Evolutionary conservation across 2,888 invertebrate genomes (phyloP).

Genomic region (Drymonia ruficornis): DNA sequence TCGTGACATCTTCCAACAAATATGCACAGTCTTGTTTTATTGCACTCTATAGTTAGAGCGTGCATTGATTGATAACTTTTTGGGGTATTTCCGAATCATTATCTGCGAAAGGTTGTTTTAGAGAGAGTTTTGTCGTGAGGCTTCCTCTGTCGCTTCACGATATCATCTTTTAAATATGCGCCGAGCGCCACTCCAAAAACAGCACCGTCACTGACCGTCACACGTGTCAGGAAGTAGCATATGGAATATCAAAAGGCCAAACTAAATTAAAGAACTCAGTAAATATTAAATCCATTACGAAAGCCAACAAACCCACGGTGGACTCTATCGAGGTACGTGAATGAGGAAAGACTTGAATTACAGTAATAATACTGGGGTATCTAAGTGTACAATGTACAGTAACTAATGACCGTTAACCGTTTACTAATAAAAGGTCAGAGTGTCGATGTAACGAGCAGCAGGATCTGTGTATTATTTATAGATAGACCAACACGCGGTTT

Average conservation of each 20-base stretch:
- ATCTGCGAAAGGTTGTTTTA: not conserved
- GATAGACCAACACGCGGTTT: slow-evolving; percentile 73
- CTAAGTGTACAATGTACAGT: slow-evolving; percentile 21
- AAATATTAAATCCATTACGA: slow-evolving; percentile 20
- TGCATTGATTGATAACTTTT: slow-evolving; percentile 10
- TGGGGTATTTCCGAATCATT: slow-evolving; percentile 5
- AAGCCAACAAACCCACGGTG: slow-evolving; percentile 21
- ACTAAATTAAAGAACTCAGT: slow-evolving; percentile 18
- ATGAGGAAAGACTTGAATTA: slow-evolving; percentile 31
- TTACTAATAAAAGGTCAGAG: slow-evolving; percentile 65
- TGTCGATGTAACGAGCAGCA: slow-evolving; percentile 59
- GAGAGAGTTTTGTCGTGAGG: slow-evolving; percentile 7
- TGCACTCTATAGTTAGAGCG: slow-evolving; percentile 24
- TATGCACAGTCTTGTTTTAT: slow-evolving; percentile 23
- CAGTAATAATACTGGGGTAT: slow-evolving; percentile 29
- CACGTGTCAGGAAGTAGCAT: slow-evolving; percentile 29
- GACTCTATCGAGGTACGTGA: slow-evolving; percentile 20
- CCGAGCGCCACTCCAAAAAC: slow-evolving; percentile 8
- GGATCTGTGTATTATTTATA: slow-evolving; percentile 67
- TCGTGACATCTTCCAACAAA: slow-evolving; percentile 27
- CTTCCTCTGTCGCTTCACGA: slow-evolving; percentile 6
- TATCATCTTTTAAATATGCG: slow-evolving; percentile 17
- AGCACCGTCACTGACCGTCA: slow-evolving; percentile 3
- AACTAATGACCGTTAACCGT: slow-evolving; percentile 46
- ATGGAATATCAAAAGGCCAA: slow-evolving; percentile 25